Evolutionary conservation across 2,888 invertebrate genomes (phyloP), one percentile per base, ranked within the genome.

Genomic region (Campopleginae sp.): DNA sequence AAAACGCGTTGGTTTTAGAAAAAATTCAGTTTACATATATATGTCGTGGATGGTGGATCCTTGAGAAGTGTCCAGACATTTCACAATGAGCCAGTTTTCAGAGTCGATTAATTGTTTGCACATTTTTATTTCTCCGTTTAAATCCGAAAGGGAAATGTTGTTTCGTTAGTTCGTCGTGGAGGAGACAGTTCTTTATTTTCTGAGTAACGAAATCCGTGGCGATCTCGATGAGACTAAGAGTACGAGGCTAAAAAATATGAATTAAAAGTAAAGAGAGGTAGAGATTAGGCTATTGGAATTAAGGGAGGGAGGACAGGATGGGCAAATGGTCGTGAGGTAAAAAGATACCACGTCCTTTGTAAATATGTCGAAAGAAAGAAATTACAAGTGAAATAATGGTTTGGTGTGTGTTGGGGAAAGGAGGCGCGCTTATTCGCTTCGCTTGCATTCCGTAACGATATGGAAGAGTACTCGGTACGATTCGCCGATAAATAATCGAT

Each of bases 201-300:
- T 6, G 17, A 70, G 46, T 46, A 46, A 70, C 70, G 46, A 46
- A 46, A 46, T 17, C 27, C 8, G 31, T 5, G 12, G 12, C 27
- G 2, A 8, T 48, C 27, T 46, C 27, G 23, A 27, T 70, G 27
- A 46, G n/a, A n/a, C n/a, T n/a, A n/a, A n/a, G n/a, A n/a, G n/a
- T 46, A 48, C 46, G 61, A 74, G 68, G 82, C 8, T 6, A 38
- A 65, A 7, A 38, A 7, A 38, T 2, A 3, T n/a, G 19, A 31
- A n/a, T 33, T 10, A 17, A 33, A 33, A 65, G 17, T 70, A 17
- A 74, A 86, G 48, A 71, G 63, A 77, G 86, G 89, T 85, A 82
- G 80, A 90, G 84, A 87, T 88, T 91, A 90, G 88, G 82, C 86
- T 91, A 90, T 90, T 89, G 86, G 86, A 88, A 89, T 87, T 85